phyloP scores from a whole-genome alignment of 1,140 invertebrate genomes.

The Drosophila nigrodunni region DNA sequence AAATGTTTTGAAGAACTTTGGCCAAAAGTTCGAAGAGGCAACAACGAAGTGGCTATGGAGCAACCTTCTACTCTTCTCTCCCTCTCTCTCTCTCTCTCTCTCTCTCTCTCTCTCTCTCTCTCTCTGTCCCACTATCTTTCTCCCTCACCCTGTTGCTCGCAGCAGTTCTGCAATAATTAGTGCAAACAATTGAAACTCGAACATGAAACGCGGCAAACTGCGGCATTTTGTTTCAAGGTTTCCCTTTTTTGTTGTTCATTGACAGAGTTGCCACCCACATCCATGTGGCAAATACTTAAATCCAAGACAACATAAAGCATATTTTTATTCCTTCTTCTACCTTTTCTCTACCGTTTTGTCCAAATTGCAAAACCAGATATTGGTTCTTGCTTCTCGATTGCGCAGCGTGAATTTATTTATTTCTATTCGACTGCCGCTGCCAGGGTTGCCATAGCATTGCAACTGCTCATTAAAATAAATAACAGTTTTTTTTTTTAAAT shows the following conservation, averaged over 20 bases:
- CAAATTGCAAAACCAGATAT: slow-evolving; percentile 73
- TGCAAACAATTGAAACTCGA: slow-evolving; percentile 74
- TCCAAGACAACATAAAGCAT: not conserved
- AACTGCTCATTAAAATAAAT: slow-evolving; percentile 20
- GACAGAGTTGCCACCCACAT: slow-evolving; percentile 5
- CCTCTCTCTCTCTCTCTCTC: no score
- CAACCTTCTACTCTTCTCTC: slow-evolving; percentile 23
- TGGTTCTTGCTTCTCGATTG: slow-evolving; percentile 15
- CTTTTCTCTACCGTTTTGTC: not conserved
- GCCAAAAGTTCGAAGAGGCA: slow-evolving; percentile 65
- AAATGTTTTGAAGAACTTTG: slow-evolving; percentile 76
- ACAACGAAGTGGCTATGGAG: slow-evolving; percentile 27
- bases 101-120: not conserved
- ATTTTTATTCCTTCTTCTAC: slow-evolving; percentile 23
- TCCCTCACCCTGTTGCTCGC: not conserved
- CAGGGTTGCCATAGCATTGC: slow-evolving; percentile 62
- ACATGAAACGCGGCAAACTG: slow-evolving; percentile 54
- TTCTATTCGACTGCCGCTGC: not conserved
- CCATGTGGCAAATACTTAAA: not conserved
- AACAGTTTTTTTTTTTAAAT: not conserved
- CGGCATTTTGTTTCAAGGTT: slow-evolving; percentile 71
- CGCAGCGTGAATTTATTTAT: no score
- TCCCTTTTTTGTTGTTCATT: not conserved
- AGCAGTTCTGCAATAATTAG: slow-evolving; percentile 66
- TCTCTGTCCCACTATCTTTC: no score